Evolutionary conservation across 2,797 vertebrate genomes (phyloP), one percentile per base, ranked within the genome.

Genomic region (Brachymystax lenok): DNA sequence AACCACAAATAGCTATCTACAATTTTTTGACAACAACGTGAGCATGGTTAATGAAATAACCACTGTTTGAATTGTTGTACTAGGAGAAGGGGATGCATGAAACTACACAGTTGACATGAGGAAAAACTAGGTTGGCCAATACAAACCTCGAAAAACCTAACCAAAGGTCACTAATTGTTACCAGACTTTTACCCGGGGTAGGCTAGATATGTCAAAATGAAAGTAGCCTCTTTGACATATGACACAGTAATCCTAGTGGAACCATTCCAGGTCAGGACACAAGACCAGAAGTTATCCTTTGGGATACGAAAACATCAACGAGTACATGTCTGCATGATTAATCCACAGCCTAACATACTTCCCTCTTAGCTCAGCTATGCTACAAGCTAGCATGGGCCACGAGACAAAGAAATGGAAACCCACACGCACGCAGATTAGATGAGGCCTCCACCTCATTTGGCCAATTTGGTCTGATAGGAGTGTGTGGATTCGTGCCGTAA

Each of bases 371-470:
- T 30, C 66, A 68, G 66, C 30, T 33, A 33, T 33, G 66, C 66
- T 52, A 56, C 71, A 54, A 27, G 59, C 21, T 63, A 63, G 51
- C 71, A 54, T 28, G 51, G 17, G n/a, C 13, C 16, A 33, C 16
- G 3, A 72, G 14, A 72, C 71, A 72, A 56, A 72, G 71, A 72
- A 5, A 5, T 59, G 71, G 8, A 71, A 54, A 19, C 28, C 52
- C 17, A 56, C 71, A 54, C 16, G 16, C 30, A 68, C 5, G 16
- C 50, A 72, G 52, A 56, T 30, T n/a, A 56, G 51, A 72, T 54
- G 27, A 72, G 52, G 17, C 71, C 24, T 54, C 14, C 51, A 30
- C 51, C 28, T 72, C 70, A 72, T 56, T 28, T 30, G 13, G 3
- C 2, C 27, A 56, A 51, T 71, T 52, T 54, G 69, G 24, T 13